These are phyloP conservation scores for Phymanthus crucifer DNA, from an alignment of 92 coral and sea anemone species.

Conservation along the genomic window DNA sequence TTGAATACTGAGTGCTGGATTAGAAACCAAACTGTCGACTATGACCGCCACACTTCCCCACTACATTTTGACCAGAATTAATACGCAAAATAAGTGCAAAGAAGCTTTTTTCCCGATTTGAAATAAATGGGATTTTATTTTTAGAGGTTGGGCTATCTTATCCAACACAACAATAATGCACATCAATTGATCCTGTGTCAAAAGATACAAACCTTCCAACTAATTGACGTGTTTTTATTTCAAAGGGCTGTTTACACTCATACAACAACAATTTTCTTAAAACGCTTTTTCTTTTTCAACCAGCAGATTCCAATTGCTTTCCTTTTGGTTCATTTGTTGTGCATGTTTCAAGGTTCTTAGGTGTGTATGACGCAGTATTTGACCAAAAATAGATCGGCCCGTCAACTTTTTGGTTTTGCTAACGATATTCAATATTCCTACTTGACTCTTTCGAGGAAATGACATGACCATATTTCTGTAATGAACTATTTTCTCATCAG, in stretches of 20 bases:
- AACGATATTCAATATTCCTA: conserved; percentile 16
- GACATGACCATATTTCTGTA: conserved; percentile 18
- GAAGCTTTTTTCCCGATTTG: background rate
- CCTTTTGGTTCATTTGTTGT: conserved; percentile 13
- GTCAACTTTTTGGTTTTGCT: background rate
- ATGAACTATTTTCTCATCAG: conserved; percentile 42
- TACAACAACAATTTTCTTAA: conserved; percentile 1
- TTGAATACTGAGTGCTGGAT: background rate
- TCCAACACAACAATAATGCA: background rate
- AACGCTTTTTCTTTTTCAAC: background rate
- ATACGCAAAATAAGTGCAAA: background rate
- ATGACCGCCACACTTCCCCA: conserved; percentile 6
- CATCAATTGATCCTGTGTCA: background rate
- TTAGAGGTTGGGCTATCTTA: background rate
- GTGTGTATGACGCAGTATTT: conserved; percentile 17
- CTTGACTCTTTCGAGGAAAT: conserved; percentile 10
- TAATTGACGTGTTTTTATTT: conserved; percentile 15
- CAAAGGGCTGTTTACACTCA: conserved; percentile 3
- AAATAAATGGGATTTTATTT: background rate
- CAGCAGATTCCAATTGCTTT: conserved; percentile 8
- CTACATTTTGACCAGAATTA: background rate
- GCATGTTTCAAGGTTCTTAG: conserved; percentile 2
- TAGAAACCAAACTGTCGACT: background rate
- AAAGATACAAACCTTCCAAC: conserved; percentile 6
- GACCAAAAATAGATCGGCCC: conserved; percentile 7